A percentile compares a stretch with the other conserved stretches of the same genome.
phyloP scores from a whole-genome alignment of 2,888 invertebrate species.

The Sabatieria punctata region DNA sequence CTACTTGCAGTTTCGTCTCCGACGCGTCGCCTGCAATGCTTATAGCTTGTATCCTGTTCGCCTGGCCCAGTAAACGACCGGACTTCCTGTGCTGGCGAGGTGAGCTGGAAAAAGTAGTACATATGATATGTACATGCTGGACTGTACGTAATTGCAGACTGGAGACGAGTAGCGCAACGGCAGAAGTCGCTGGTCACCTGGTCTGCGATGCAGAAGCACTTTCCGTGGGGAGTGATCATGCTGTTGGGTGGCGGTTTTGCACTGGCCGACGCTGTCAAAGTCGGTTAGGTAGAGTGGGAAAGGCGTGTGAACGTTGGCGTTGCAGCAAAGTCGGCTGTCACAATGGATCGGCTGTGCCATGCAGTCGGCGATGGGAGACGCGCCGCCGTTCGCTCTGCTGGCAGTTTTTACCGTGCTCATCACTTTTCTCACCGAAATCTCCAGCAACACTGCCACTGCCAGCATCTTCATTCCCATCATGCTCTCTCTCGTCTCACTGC shows the following conservation, averaged over 20 bases:
- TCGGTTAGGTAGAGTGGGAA: slow-evolving; percentile 2
- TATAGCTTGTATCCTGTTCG: slow-evolving; percentile 15
- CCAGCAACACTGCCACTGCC: slow-evolving; percentile 22
- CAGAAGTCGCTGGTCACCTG: slow-evolving; percentile 34
- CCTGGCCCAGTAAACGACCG: slow-evolving; percentile 19
- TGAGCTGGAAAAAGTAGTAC: no score
- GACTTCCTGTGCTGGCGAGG: slow-evolving; percentile 1
- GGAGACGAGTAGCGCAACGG: no score
- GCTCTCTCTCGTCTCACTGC: slow-evolving; percentile 15
- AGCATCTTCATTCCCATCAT: slow-evolving; percentile 22
- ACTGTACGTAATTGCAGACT: no score
- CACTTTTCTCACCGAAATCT: slow-evolving; percentile 16
- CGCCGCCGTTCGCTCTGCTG: slow-evolving; percentile 13
- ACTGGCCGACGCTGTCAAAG: slow-evolving; percentile 13
- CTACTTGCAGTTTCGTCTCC: slow-evolving; percentile 24
- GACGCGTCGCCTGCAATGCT: slow-evolving; percentile 3
- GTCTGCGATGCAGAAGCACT: slow-evolving; percentile 15
- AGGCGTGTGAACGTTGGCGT: no score
- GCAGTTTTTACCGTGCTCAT: slow-evolving; percentile 12
- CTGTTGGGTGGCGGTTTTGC: slow-evolving; percentile 22
- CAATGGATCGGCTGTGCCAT: slow-evolving; percentile 11
- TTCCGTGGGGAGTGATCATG: slow-evolving; percentile 18
- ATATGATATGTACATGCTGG: no score
- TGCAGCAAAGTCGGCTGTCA: slow-evolving; percentile 10
- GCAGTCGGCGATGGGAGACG: slow-evolving; percentile 5